Evolutionary conservation across 2,888 invertebrate genomes (phyloP).

Genomic region (Danaus chrysippus): DNA sequence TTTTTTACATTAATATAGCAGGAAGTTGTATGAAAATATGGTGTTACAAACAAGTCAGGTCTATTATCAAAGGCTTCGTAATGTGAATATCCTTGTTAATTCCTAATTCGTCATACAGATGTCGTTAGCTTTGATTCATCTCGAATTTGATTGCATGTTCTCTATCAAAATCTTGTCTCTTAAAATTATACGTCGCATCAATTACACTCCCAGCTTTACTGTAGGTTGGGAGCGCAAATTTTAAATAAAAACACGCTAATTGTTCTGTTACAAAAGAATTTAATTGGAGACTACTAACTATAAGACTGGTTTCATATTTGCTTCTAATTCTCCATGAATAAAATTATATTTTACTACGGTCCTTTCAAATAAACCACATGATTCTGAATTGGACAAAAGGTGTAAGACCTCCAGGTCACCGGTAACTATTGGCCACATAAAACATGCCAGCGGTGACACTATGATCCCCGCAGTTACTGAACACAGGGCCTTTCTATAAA

Average conservation of each 20-base stretch:
- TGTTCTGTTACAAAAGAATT: no score
- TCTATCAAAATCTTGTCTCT: slow-evolving; percentile 19
- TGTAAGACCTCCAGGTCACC: slow-evolving; percentile 15
- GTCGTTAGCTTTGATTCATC: slow-evolving; percentile 23
- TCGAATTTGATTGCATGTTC: slow-evolving; percentile 14
- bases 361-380: not conserved
- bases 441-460: slow-evolving; percentile 58
- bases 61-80: not conserved
- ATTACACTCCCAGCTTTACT: no score
- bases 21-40: not conserved
- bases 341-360: no score
- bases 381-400: not conserved
- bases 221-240: no score
- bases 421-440: slow-evolving; percentile 48
- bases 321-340: no score
- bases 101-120: slow-evolving; percentile 12
- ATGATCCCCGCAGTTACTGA: slow-evolving; percentile 66
- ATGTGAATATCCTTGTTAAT: slow-evolving; percentile 12
- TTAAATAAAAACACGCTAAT: no score
- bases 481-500: slow-evolving; percentile 62
- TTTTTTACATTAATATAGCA: not conserved
- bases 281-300: no score
- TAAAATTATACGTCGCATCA: not conserved
- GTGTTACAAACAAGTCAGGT: not conserved
- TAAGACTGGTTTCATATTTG: no score